Percentiles rank a stretch among this genome's conserved stretches.
Evolutionary conservation across 2,113 vertebrate genomes (phyloP).

Genomic region (Campylomormyrus numenius): DNA sequence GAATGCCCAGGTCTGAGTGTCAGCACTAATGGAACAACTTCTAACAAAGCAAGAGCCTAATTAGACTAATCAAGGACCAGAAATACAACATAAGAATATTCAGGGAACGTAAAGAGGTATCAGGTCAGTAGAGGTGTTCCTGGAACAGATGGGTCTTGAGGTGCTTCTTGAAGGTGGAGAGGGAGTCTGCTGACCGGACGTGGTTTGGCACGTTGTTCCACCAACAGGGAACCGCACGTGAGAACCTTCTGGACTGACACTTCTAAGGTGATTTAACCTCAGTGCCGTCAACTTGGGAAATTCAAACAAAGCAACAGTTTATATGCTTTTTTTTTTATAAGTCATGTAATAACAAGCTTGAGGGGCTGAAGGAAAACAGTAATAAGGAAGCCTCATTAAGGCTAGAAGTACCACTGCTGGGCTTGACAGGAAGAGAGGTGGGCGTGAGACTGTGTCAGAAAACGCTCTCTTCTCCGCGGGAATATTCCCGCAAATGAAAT

Average conservation of each 20-base stretch:
- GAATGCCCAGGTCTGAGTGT: not conserved
- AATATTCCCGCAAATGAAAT: not conserved
- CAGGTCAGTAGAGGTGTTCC: not conserved
- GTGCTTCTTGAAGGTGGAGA: not conserved
- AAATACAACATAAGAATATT: not conserved
- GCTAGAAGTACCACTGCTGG: not conserved
- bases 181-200: not conserved
- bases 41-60: not conserved
- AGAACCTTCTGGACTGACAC: not conserved
- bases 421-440: constrained; percentile 4
- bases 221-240: not conserved
- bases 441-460: not conserved
- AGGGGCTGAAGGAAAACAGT: not conserved
- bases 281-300: not conserved
- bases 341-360: constrained; percentile 1
- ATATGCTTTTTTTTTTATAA: not conserved
- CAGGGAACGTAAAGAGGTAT: not conserved
- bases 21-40: not conserved
- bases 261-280: not conserved
- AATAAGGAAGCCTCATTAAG: not conserved
- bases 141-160: not conserved
- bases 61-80: not conserved
- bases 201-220: not conserved
- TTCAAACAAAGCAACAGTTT: not conserved
- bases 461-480: not conserved